Conservation (phyloP, 2,797 vertebrate species). For the Enteromius anoplus region DNA sequence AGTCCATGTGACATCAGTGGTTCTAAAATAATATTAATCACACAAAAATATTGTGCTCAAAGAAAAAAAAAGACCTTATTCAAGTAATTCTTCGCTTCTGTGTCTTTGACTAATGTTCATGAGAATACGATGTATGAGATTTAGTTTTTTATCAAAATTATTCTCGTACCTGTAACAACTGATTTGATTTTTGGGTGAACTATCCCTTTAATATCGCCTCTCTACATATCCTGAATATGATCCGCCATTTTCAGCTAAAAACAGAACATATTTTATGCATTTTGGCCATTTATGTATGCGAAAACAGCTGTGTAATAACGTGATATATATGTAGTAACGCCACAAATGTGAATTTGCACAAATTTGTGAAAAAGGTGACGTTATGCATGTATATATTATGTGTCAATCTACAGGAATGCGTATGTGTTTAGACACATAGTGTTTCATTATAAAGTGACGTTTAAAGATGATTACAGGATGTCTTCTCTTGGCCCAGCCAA, state of each 20-base stretch:
- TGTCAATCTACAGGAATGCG: not conserved
- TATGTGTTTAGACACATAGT: not conserved
- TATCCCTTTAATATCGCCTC: not conserved
- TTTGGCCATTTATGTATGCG: not conserved
- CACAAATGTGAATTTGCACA: not conserved
- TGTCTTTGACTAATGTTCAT: too few species aligned
- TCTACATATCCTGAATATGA: not conserved
- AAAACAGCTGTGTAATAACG: not conserved
- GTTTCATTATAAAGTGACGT: not conserved
- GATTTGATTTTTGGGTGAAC: too few species aligned
- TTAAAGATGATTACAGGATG: constrained; percentile 1
- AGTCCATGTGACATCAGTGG: too few species aligned
- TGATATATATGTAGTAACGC: too few species aligned
- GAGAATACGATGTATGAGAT: too few species aligned
- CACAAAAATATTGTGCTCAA: too few species aligned
- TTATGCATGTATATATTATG: not conserved
- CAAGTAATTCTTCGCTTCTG: too few species aligned
- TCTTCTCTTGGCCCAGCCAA: not conserved
- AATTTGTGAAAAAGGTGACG: not conserved
- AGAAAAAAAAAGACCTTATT: too few species aligned
- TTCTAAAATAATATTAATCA: too few species aligned
- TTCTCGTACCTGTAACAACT: too few species aligned
- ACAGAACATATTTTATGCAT: not conserved
- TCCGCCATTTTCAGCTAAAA: not conserved
- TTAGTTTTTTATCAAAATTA: too few species aligned